Evolutionary conservation across 2,888 invertebrate genomes (phyloP), one percentile per base, ranked within the genome.

Genomic region (Xanthorhoe spadicearia): DNA sequence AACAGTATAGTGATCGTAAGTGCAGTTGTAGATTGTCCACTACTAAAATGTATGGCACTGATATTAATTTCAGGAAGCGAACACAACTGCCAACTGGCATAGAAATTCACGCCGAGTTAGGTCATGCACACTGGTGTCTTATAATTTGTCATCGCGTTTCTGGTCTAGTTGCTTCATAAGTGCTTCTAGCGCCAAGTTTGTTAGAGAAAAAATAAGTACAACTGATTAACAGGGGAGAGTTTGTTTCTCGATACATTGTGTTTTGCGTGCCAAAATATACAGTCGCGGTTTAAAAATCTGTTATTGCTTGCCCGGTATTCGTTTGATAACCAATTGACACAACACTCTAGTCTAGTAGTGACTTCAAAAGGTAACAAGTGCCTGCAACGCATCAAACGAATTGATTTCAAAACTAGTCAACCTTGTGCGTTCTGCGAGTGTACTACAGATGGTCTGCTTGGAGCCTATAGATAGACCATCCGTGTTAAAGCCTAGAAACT

Each of bases 41-140:
- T 66, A 62, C 19, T 54, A 59, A 15, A 59, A 59, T 54, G 54
- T 52, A 55, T 53, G 43, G 38, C 43, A 54, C 59, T 56, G 9
- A 43, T 63, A 68, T 68, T 61, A 48, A 66, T 69, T 64, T 66
- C 52, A 68, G 59, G 69, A 74, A 71, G 59, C 63, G 60, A 56
- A 55, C 55, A 23, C 60, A 69, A 65, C 56, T 74, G 74, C 74
- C 74, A 72, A 55, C 68, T 72, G 74, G 72, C 72, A 72, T 62
- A 54, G 35, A 64, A 19, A 55, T 53, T 61, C 28, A 64, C 53
- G 50, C 65, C 48, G 66, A 52, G 70, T 71, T 67, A 65, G 70
- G 69, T 72, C 72, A 71, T 65, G 59, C 63, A 52, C 56, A 70
- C 69, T 63, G 53, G 54, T 63, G 62, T 69, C 66, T 61, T 48